phyloP scores from a whole-genome alignment of 23 tunicate species.

The Corella eumyota region DNA sequence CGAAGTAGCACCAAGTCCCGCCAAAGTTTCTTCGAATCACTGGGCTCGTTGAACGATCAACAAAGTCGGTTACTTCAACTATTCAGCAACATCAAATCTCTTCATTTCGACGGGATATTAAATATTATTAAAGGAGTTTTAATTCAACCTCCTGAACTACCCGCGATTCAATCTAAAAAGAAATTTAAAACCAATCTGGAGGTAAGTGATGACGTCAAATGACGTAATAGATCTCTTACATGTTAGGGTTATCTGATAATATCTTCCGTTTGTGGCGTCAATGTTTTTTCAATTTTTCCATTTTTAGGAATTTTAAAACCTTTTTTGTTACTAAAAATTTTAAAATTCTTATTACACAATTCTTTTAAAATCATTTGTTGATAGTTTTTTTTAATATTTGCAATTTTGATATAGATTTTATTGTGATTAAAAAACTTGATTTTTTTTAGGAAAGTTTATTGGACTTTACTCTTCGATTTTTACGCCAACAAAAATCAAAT shows the following conservation, averaged over 20 bases:
- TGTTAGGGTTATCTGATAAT: too few species aligned
- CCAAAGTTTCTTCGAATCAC: background rate
- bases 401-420: too few species aligned
- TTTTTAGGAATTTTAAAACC: too few species aligned
- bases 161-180: constrained; percentile 2
- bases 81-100: constrained; percentile 15
- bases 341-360: too few species aligned
- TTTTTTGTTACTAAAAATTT: too few species aligned
- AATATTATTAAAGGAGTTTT: constrained; percentile 37
- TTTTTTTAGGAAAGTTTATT: constrained; percentile 3
- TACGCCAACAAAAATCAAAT: background rate
- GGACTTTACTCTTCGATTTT: constrained; percentile 6
- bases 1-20: background rate
- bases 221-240: too few species aligned
- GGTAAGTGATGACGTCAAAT: too few species aligned
- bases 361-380: too few species aligned
- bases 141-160: constrained; percentile 37
- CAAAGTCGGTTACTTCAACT: constrained; percentile 27
- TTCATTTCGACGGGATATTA: constrained; percentile 41
- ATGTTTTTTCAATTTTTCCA: too few species aligned
- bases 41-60: constrained; percentile 16
- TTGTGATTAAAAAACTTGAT: too few species aligned
- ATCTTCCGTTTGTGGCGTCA: too few species aligned
- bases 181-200: constrained; percentile 21
- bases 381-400: too few species aligned